Evolutionary conservation across 2,888 invertebrate genomes (phyloP).

Genomic region (Tachystola acroxantha): DNA sequence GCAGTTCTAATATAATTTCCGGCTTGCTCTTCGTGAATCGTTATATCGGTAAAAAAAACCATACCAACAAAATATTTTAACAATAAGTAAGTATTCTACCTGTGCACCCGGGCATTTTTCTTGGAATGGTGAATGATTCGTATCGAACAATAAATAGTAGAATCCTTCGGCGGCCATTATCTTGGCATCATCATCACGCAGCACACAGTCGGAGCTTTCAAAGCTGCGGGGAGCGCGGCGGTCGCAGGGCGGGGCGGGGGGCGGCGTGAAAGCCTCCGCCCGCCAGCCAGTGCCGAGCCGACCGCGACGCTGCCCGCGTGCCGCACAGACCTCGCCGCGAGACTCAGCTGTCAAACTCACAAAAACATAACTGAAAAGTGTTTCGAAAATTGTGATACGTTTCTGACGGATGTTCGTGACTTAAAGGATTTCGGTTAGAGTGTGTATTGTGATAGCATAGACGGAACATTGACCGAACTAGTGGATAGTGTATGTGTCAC

Average conservation of each 20-base stretch:
- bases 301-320: slow-evolving; percentile 59
- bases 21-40: too few species aligned
- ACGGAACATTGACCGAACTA: slow-evolving; percentile 19
- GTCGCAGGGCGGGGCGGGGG: slow-evolving; percentile 50
- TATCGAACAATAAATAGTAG: slow-evolving; percentile 72
- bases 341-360: slow-evolving; percentile 37
- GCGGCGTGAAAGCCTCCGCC: slow-evolving; percentile 55
- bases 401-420: slow-evolving; percentile 15
- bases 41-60: too few species aligned
- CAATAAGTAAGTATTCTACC: slow-evolving; percentile 27
- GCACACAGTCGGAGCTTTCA: slow-evolving; percentile 61
- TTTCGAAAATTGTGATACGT: slow-evolving; percentile 38
- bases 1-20: too few species aligned
- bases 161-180: slow-evolving; percentile 72
- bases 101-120: slow-evolving; percentile 39
- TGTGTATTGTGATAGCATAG: background rate
- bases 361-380: slow-evolving; percentile 62
- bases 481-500: slow-evolving; percentile 67
- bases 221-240: slow-evolving; percentile 53
- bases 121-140: slow-evolving; percentile 50
- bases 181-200: slow-evolving; percentile 70
- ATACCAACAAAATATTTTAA: slow-evolving; percentile 8
- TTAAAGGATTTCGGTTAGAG: slow-evolving; percentile 6
- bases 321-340: slow-evolving; percentile 38
- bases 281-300: slow-evolving; percentile 67